A percentile compares a stretch with the other conserved stretches of the same genome.
Conservation (phyloP, 2,797 vertebrate species). For the Bradypodion pumilum region DNA sequence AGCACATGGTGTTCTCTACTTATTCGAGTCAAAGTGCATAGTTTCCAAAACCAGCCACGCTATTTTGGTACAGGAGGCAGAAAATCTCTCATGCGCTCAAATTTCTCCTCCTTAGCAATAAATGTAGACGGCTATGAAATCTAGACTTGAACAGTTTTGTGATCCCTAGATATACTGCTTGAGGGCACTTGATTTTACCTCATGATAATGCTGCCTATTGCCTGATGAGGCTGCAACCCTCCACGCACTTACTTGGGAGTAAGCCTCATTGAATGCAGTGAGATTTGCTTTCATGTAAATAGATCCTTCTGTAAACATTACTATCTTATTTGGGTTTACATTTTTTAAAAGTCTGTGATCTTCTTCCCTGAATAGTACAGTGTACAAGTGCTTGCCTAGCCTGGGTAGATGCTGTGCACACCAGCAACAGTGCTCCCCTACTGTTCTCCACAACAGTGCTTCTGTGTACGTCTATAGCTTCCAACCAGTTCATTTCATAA, state of each 20-base stretch:
- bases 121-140: too few relatives aligned
- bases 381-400: not conserved
- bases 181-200: not conserved
- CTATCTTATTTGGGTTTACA: not conserved
- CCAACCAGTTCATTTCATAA: conserved; percentile 13
- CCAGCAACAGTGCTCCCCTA: conserved; percentile 4
- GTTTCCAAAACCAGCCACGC: not conserved
- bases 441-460: not conserved
- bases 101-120: too few relatives aligned
- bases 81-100: not conserved
- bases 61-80: not conserved
- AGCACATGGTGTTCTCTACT: not conserved
- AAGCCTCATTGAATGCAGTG: not conserved
- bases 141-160: not conserved
- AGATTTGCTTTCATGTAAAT: not conserved
- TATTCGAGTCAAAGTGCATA: not conserved
- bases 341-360: not conserved
- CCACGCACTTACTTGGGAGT: not conserved
- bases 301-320: not conserved
- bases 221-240: not conserved
- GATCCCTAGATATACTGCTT: not conserved
- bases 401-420: not conserved
- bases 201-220: not conserved
- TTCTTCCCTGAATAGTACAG: not conserved
- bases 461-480: conserved; percentile 9